Percentiles rank a stretch among this genome's conserved stretches.
Conservation (phyloP, 2,888 invertebrate genomes). For the Cephonodes hylas region DNA sequence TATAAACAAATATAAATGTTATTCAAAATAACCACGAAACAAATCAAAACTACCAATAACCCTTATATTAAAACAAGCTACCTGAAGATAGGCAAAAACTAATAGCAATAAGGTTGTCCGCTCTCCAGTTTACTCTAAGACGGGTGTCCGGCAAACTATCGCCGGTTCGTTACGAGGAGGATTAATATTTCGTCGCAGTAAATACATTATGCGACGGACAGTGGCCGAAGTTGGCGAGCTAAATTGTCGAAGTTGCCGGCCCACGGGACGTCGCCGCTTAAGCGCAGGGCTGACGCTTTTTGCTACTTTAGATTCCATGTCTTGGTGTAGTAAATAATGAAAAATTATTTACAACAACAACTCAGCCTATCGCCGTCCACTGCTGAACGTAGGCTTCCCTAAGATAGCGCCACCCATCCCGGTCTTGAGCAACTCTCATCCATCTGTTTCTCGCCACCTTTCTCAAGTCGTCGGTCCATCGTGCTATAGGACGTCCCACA, state of each 20-base stretch:
- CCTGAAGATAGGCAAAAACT: background rate
- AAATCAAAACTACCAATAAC: background rate
- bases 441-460: too few species aligned
- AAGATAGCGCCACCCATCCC: too few species aligned
- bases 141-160: constrained; percentile 57
- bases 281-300: background rate
- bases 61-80: background rate
- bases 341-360: too few species aligned
- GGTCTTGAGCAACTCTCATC: too few species aligned
- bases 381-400: too few species aligned
- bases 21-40: too few species aligned
- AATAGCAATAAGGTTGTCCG: constrained; percentile 17
- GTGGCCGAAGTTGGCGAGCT: constrained; percentile 60
- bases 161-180: constrained; percentile 64
- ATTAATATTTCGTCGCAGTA: constrained; percentile 79
- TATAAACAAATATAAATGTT: too few species aligned
- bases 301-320: background rate
- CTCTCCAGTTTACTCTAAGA: constrained; percentile 48
- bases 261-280: constrained; percentile 21
- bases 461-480: too few species aligned
- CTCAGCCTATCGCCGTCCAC: too few species aligned
- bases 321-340: background rate
- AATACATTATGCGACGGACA: constrained; percentile 76
- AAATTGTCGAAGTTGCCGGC: constrained; percentile 75
- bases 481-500: too few species aligned